These are phyloP conservation scores for Musca vetustissima DNA, from an alignment of 1,140 invertebrate species.

Conservation along the genomic window DNA sequence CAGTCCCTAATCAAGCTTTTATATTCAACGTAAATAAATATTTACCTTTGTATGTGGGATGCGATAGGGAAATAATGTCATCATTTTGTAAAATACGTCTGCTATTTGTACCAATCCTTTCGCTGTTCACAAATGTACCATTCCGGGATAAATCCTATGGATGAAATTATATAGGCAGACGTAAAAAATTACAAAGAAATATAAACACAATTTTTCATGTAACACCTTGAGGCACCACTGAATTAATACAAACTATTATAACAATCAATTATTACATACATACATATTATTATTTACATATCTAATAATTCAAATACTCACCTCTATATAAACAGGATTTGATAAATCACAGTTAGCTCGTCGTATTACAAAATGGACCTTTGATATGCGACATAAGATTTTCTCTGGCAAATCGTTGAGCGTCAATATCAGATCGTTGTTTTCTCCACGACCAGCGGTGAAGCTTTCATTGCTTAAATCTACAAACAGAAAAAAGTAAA, in stretches of 20 bases:
- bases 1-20: no score
- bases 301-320: no score
- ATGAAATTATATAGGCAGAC: neutral
- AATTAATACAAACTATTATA: no score
- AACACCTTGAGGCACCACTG: neutral
- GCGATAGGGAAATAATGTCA: conserved; percentile 63
- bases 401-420: conserved; percentile 50
- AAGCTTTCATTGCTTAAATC: conserved; percentile 51
- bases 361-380: conserved; percentile 49
- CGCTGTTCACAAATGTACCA: conserved; percentile 71
- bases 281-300: no score
- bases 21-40: no score
- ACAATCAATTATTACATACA: no score
- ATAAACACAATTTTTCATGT: no score
- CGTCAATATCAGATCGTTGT: conserved; percentile 46
- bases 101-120: conserved; percentile 64
- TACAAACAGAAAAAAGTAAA: conserved; percentile 28
- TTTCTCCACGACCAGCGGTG: conserved; percentile 46
- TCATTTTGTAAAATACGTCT: conserved; percentile 63
- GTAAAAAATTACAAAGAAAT: no score
- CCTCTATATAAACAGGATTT: conserved; percentile 53
- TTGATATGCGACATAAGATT: conserved; percentile 51
- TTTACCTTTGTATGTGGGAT: conserved; percentile 60
- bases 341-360: conserved; percentile 45
- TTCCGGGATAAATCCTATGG: conserved; percentile 71